Evolutionary conservation across 2,113 vertebrate species (phyloP).

Genomic region (Neodon shergylaensis): DNA sequence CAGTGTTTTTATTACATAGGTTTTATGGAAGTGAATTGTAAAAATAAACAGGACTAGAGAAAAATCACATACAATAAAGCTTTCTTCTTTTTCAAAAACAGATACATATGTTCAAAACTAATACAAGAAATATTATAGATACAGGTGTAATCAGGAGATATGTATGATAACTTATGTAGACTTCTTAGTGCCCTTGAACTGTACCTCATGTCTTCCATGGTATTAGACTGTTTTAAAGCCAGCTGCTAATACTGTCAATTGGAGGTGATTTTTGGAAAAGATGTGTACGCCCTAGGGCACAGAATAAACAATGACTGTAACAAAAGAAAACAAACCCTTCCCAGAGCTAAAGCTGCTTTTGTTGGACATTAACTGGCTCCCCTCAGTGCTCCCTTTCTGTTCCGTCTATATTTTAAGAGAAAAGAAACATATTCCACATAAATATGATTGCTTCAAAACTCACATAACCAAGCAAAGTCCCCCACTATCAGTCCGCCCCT

Average conservation of each 20-base stretch:
- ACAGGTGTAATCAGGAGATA: neutral
- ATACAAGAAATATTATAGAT: neutral
- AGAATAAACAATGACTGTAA: neutral
- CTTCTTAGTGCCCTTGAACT: constrained; percentile 51
- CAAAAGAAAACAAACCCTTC: constrained; percentile 48
- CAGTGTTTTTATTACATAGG: constrained; percentile 61
- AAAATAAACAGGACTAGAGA: constrained; percentile 66
- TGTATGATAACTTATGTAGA: neutral
- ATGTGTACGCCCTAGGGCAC: constrained; percentile 15
- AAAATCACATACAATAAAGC: constrained; percentile 64
- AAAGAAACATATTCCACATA: constrained; percentile 24
- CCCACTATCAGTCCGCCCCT: constrained; percentile 38
- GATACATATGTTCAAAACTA: constrained; percentile 35
- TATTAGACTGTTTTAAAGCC: constrained; percentile 56
- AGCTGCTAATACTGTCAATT: constrained; percentile 43
- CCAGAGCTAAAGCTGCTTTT: constrained; percentile 28
- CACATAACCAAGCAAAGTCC: constrained; percentile 51
- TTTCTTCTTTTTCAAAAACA: constrained; percentile 61
- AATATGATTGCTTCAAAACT: constrained; percentile 61
- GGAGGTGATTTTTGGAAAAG: constrained; percentile 52
- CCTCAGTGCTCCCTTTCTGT: constrained; percentile 11
- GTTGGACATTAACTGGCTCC: constrained; percentile 28
- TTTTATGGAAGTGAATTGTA: constrained; percentile 45
- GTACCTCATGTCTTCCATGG: constrained; percentile 32
- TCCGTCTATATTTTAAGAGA: constrained; percentile 30